Conservation (phyloP, 2,797 vertebrate genomes). For the Rhincodon typus region DNA sequence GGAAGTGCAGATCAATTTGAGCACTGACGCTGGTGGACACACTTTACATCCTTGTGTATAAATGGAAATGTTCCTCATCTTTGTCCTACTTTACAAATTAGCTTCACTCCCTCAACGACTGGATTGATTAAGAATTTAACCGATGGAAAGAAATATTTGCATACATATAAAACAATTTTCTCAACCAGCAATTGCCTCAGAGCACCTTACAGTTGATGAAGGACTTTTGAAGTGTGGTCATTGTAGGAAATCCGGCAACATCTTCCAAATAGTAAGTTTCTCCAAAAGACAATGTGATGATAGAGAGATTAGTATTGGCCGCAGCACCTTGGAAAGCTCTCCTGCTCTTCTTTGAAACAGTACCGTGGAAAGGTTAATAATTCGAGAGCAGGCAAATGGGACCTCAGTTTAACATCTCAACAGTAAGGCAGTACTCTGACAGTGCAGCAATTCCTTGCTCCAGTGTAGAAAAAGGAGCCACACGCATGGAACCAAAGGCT, state of each 20-base stretch:
- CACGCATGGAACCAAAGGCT: no score
- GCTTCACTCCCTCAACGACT: neutral
- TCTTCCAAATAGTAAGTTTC: neutral
- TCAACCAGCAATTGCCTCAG: no score
- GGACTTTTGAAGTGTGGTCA: neutral
- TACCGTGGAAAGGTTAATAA: no score
- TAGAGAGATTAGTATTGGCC: no score
- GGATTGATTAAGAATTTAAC: neutral
- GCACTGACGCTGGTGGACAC: neutral
- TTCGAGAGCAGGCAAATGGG: no score
- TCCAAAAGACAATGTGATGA: neutral
- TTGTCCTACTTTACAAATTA: neutral
- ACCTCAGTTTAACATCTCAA: no score
- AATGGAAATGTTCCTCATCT: neutral
- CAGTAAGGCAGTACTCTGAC: no score
- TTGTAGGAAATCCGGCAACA: neutral
- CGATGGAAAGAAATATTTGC: neutral
- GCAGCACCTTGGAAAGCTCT: no score
- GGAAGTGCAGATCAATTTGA: neutral
- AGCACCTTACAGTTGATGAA: neutral
- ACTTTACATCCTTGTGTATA: neutral
- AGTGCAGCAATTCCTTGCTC: no score
- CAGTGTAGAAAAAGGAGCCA: no score
- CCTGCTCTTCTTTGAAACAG: no score
- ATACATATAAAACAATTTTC: no score